Base-by-base conservation (phyloP, 2,113 vertebrate species). In the Megaleporinus macrocephalus region DNA sequence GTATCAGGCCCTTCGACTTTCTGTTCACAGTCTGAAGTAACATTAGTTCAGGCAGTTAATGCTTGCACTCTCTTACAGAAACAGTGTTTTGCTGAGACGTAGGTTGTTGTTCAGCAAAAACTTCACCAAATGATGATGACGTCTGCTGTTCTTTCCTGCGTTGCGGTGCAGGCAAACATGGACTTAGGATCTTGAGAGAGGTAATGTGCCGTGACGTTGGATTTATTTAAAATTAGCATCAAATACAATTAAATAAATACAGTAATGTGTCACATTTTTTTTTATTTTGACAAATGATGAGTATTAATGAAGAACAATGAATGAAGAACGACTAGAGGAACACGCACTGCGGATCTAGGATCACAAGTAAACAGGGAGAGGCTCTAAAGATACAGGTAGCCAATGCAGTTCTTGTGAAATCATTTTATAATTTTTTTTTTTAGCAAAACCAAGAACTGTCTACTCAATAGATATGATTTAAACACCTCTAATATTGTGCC, bases 141-240 rank as follows among this genome's bases (percentile, higher is more conserved):
- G 62, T 69, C 57, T 66, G 84, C 73, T 36, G 30, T 78, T 83
- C 33, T 53, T 84, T 62, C 44, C n/a, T 44, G 51, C 74, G 73
- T 72, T 78, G 83, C 70, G 72, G 30, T n/a, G 61, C 78, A 70
- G 51, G 63, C 73, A 82, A 62, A 83, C 76, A 73, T 44, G 72
- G 73, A 65, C 71, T 80, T 76, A 78, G 41, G 84, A 82, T 84
- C 89, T 87, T 87, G 22, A 85, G 74, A 66, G 87, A 47, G 79
- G 57, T 89, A 89, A 84, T 87, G 87, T 77, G n/a, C 73, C 51
- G 55, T 86, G 86, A 86, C 80, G 89, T 87, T 81, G 80, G 81
- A 85, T 77, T 5, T 68, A 22, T 36, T 6, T 88, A 90, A 89
- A 92, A 90, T 92, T 73, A 88, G 36, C 15, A n/a, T 57, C 7